Evolutionary conservation across 2,888 invertebrate species (phyloP).

Genomic region (Melinaea menophilus): DNA sequence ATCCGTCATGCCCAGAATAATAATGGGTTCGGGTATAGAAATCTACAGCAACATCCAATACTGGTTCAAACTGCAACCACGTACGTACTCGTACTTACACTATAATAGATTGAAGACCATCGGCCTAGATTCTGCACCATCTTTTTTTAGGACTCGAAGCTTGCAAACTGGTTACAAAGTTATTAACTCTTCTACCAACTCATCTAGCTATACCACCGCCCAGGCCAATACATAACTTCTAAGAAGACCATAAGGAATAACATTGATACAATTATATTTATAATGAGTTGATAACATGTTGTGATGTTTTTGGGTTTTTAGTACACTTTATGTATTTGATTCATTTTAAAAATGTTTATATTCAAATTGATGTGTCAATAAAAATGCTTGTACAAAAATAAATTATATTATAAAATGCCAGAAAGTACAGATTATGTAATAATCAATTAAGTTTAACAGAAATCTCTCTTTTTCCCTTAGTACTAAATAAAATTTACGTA

Average conservation of each 20-base stretch:
- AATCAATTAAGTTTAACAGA: too few species aligned
- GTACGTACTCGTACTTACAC: not conserved
- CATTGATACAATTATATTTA: constrained; percentile 59
- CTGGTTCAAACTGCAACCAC: too few species aligned
- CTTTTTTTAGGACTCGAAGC: constrained; percentile 50
- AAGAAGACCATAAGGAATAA: constrained; percentile 46
- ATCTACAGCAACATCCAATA: too few species aligned
- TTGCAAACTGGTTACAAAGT: constrained; percentile 49
- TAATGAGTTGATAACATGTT: constrained; percentile 57
- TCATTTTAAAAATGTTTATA: constrained; percentile 27
- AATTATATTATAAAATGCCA: not conserved
- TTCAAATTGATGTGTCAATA: constrained; percentile 21
- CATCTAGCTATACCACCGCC: constrained; percentile 51
- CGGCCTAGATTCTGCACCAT: constrained; percentile 53
- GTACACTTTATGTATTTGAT: constrained; percentile 46
- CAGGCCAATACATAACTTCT: constrained; percentile 53
- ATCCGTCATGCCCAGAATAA: constrained; percentile 35
- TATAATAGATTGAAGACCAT: constrained; percentile 42
- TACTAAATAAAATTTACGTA: too few species aligned
- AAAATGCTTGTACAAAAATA: constrained; percentile 11
- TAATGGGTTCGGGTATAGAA: too few species aligned
- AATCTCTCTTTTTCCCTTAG: too few species aligned
- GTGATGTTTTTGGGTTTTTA: constrained; percentile 61
- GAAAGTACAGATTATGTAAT: too few species aligned
- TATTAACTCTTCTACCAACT: constrained; percentile 53